Percentiles rank a stretch among this genome's conserved stretches.
phyloP scores from a whole-genome alignment of 1,140 invertebrate genomes.

The Drosophila chauvacae region DNA sequence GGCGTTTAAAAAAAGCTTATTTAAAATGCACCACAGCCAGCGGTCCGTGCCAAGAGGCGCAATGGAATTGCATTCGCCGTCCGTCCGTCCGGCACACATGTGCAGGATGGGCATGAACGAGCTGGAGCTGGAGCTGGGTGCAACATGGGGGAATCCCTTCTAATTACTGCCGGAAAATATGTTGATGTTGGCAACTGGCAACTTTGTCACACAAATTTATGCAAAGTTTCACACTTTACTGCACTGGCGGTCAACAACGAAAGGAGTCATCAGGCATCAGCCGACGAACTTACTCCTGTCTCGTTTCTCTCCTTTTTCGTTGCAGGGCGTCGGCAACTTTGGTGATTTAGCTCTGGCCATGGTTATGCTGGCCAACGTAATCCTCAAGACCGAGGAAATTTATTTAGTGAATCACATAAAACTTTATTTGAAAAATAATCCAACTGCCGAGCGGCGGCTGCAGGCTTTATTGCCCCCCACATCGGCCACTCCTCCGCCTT shows the following conservation, averaged over 20 bases:
- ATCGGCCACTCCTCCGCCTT: constrained; percentile 19
- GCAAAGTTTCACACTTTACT: constrained; percentile 78
- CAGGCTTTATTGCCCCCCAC: constrained; percentile 28
- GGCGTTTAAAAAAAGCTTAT: constrained; percentile 45
- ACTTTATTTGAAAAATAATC: constrained; percentile 84
- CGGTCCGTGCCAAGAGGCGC: constrained; percentile 26
- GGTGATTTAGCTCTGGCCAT: constrained; percentile 82
- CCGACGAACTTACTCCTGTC: constrained; percentile 27
- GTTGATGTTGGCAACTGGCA: constrained; percentile 69
- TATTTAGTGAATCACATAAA: constrained; percentile 85
- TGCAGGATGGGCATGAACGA: neutral
- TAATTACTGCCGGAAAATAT: constrained; percentile 79
- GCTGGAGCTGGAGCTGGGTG: neutral
- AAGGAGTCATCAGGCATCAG: constrained; percentile 52
- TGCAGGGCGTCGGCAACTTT: constrained; percentile 80
- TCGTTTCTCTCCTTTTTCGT: constrained; percentile 1
- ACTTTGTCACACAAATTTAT: constrained; percentile 77
- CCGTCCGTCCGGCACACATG: constrained; percentile 25
- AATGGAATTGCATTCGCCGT: constrained; percentile 60
- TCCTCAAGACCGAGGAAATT: constrained; percentile 84
- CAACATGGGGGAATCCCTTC: constrained; percentile 31
- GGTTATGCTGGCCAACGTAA: constrained; percentile 82
- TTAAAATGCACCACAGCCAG: constrained; percentile 52
- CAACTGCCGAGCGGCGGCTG: constrained; percentile 56
- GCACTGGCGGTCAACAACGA: constrained; percentile 59